Evolutionary conservation across 2,113 vertebrate genomes (phyloP), one percentile per base, ranked within the genome.

Genomic region (Tachysurus vachellii): DNA sequence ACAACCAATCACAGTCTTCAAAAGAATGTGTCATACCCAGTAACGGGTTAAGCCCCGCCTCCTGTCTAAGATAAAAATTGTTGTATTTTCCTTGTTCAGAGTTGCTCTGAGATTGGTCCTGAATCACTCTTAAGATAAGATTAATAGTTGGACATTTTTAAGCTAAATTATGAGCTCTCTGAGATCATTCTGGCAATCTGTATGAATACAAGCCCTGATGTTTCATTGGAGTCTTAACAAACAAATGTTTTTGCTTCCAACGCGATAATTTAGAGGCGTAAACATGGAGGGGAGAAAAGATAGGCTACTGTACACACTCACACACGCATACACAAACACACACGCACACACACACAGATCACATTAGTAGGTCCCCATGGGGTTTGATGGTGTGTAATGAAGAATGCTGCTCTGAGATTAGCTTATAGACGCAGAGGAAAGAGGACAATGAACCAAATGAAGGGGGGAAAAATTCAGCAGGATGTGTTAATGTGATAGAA

Each of bases 331-430:
- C 79, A 56, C 70, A 73, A 31, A 79, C 14, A 31, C 42, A 85
- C 59, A 80, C 44, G 23, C 36, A 36, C 36, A 36, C 36, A 36
- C 36, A 17, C 36, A 36, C 84, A 86, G 44, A 80, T 85, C 57
- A 79, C 73, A 79, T 53, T 70, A 31, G 53, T 1, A 26, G 68
- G 54, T 57, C 59, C 83, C 71, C 23, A 28, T 47, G 56, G 70
- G 70, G 83, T 82, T 82, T 61, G 83, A 61, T 85, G 70, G 83
- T 61, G 71, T 47, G 83, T 76, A 26, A 76, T 62, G 36, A 76
- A 62, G 56, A 85, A 47, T 36, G 13, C 4, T 59, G 83, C 53
- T 50, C 54, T 85, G 50, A 85, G 70, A 76, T 75, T 50, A 75
- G 31, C 56, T 44, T 61, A 80, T 44, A 86, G 7, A 66, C 16